phyloP scores from a whole-genome alignment of 2,888 invertebrate genomes.

The Heliconius aoede region DNA sequence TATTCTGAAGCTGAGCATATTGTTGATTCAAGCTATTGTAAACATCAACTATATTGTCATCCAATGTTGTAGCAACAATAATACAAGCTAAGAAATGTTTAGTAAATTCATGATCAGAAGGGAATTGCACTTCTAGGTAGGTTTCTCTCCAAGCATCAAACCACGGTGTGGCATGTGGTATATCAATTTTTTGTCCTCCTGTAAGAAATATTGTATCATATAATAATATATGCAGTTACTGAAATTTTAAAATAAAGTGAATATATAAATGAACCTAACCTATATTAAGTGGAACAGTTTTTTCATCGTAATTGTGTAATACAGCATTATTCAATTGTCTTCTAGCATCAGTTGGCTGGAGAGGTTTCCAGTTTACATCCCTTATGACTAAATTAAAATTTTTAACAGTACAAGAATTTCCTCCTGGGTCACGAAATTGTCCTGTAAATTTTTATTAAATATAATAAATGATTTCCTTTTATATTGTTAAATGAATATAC shows the following conservation, averaged over 20 bases:
- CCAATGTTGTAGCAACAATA: conserved; percentile 88
- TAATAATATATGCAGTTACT: background rate
- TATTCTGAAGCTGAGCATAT: conserved; percentile 90
- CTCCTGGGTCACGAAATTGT: conserved; percentile 92
- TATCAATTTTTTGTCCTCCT: conserved; percentile 85
- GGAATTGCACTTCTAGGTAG: conserved; percentile 93
- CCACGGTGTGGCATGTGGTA: conserved; percentile 94
- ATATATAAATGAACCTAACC: conserved; percentile 69
- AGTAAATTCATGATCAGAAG: conserved; percentile 98
- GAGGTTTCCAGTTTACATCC: conserved; percentile 92
- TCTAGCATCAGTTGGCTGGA: conserved; percentile 91
- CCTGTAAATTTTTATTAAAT: conserved; percentile 77
- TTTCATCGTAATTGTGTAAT: conserved; percentile 81
- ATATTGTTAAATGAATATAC: background rate
- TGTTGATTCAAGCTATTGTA: conserved; percentile 92
- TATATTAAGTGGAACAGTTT: conserved; percentile 82
- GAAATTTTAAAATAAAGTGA: conserved; percentile 10
- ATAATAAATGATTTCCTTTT: background rate
- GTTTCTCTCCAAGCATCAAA: conserved; percentile 97
- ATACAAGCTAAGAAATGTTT: conserved; percentile 94
- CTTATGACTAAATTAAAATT: conserved; percentile 91
- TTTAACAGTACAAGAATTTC: conserved; percentile 87
- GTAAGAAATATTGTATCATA: conserved; percentile 48
- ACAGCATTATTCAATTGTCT: conserved; percentile 94
- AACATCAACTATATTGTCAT: conserved; percentile 91